A percentile compares a stretch with the other conserved stretches of the same genome.
These are phyloP conservation scores for Omphaloscelis lunosa DNA, from an alignment of 2,888 invertebrate species.

Conservation along the genomic window DNA sequence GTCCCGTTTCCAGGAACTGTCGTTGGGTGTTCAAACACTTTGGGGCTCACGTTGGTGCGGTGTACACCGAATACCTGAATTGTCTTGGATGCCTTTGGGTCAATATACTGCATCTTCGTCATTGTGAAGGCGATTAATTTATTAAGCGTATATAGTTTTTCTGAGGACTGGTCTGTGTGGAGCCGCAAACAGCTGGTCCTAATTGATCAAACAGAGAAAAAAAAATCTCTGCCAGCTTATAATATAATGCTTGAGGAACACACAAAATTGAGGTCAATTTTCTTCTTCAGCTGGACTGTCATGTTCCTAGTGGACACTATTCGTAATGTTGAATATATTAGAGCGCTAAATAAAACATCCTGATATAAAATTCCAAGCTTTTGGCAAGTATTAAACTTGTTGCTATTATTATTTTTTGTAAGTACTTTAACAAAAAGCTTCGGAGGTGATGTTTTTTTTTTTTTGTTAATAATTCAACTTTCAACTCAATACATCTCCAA, in stretches of 20 bases:
- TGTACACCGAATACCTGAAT: background rate
- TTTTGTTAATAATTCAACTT: background rate
- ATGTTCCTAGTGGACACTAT: background rate
- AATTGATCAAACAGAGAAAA: background rate
- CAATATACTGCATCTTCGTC: too few relatives aligned
- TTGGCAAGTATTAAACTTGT: background rate
- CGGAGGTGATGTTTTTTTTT: background rate
- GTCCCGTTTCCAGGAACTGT: too few relatives aligned
- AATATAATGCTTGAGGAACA: too few relatives aligned
- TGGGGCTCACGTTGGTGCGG: background rate
- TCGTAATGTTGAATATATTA: background rate
- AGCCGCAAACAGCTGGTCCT: background rate
- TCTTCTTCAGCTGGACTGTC: background rate
- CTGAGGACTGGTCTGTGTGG: background rate
- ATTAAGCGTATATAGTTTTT: background rate
- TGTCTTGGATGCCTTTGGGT: background rate
- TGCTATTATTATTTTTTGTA: slow-evolving; percentile 14
- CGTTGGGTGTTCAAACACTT: too few relatives aligned
- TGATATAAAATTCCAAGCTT: background rate
- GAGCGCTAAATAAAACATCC: background rate
- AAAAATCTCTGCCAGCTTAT: background rate
- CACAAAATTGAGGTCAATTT: background rate
- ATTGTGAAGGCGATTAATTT: background rate
- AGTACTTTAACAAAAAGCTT: background rate
- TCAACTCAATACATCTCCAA: background rate